Evolutionary conservation across 2,797 vertebrate genomes (phyloP).

Genomic region (Sebastes umbrosus): DNA sequence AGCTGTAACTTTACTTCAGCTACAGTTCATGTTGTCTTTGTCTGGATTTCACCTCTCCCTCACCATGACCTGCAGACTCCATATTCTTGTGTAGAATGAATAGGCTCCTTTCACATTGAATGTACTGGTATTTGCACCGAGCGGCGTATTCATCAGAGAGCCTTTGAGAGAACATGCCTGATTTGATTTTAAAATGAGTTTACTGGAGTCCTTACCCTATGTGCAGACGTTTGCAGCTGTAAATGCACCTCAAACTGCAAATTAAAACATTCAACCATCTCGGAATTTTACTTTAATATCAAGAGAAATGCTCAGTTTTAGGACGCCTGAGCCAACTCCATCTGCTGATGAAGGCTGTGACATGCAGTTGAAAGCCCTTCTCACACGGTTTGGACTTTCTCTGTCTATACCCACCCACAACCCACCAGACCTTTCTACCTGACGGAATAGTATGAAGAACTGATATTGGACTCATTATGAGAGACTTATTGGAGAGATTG

Average conservation of each 20-base stretch:
- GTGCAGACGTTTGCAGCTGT: neutral
- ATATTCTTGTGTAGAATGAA: neutral
- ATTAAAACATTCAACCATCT: neutral
- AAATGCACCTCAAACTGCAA: neutral
- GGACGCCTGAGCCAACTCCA: neutral
- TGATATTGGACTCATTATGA: conserved; percentile 7
- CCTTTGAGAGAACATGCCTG: neutral
- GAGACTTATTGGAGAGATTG: neutral
- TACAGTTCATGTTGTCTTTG: neutral
- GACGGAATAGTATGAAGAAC: neutral
- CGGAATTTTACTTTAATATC: neutral
- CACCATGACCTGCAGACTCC: neutral
- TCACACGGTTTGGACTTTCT: neutral
- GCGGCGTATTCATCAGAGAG: neutral
- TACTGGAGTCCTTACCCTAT: neutral
- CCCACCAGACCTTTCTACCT: neutral
- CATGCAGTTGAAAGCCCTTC: neutral
- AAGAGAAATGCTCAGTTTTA: neutral
- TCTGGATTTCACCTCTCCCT: conserved; percentile 6
- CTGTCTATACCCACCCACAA: neutral
- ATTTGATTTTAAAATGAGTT: neutral
- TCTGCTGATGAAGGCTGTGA: neutral
- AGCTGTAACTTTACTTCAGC: neutral
- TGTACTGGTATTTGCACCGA: neutral
- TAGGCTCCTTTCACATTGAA: neutral